These are phyloP conservation scores for Ictalurus punctatus DNA, from an alignment of 2,113 vertebrate genomes.

Conservation along the genomic window DNA sequence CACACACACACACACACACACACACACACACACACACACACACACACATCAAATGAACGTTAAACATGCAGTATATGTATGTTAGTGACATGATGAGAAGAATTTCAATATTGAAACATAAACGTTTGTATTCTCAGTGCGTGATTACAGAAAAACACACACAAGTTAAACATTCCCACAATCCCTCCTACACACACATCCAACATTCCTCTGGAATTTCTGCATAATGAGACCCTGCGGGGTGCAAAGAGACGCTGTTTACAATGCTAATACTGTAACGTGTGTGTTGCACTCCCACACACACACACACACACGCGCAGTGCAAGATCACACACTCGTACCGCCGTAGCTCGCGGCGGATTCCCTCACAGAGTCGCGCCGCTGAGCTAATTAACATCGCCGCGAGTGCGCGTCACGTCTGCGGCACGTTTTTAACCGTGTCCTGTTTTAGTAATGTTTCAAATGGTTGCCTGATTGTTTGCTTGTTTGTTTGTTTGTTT, in stretches of 20 bases:
- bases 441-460: not conserved
- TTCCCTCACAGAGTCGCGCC: too few relatives aligned
- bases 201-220: conserved; percentile 44
- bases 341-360: not conserved
- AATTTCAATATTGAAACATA: not conserved
- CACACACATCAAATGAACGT: too few relatives aligned
- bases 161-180: not conserved
- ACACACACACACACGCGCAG: not conserved
- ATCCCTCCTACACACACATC: not conserved
- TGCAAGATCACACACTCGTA: conserved; percentile 8
- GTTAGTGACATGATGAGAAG: not conserved
- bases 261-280: not conserved
- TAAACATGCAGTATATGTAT: not conserved
- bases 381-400: not conserved
- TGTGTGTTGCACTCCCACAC: not conserved
- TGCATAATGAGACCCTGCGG: conserved; percentile 54
- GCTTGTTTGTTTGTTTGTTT: not conserved
- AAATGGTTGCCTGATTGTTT: not conserved
- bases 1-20: too few relatives aligned
- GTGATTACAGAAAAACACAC: not conserved
- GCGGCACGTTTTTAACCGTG: not conserved
- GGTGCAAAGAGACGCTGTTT: conserved; percentile 3
- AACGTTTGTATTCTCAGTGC: not conserved
- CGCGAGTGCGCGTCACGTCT: not conserved
- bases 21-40: too few relatives aligned